Evolutionary conservation across 2,797 vertebrate species (phyloP).

Genomic region (Ciconia nigra): DNA sequence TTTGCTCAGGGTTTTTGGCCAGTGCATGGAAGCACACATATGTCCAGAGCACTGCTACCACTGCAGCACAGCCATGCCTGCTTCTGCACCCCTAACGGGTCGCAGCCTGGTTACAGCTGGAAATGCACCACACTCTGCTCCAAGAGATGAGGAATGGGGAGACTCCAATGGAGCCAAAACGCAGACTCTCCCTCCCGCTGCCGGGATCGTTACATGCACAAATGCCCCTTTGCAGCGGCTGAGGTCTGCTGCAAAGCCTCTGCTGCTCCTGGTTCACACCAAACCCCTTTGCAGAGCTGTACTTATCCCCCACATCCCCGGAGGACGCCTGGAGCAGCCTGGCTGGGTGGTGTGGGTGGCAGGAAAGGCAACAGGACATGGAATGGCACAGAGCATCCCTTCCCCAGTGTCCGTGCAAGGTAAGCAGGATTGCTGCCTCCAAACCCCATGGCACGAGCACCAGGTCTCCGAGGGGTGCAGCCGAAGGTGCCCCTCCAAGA

Average conservation of each 20-base stretch:
- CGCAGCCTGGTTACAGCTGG: neutral
- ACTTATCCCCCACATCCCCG: fast-evolving
- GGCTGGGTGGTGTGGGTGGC: neutral
- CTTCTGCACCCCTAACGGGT: neutral
- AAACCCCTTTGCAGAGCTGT: neutral
- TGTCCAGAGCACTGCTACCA: neutral
- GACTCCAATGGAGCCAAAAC: neutral
- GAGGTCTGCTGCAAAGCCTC: neutral
- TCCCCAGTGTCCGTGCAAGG: fast-evolving
- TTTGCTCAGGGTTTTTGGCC: neutral
- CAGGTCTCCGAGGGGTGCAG: neutral
- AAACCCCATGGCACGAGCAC: fast-evolving
- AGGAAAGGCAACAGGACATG: neutral
- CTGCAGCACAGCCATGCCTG: fast-evolving
- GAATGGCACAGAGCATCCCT: neutral
- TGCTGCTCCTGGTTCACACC: neutral
- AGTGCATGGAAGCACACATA: neutral
- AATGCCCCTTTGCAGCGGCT: fast-evolving
- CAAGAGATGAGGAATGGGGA: neutral
- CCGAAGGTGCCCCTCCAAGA: neutral
- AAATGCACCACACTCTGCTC: fast-evolving
- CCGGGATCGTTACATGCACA: neutral
- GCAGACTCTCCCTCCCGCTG: neutral
- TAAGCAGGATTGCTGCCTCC: neutral
- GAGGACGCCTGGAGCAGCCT: neutral